Base-by-base conservation (phyloP, 2,888 invertebrate genomes). In the Phengaris arion region DNA sequence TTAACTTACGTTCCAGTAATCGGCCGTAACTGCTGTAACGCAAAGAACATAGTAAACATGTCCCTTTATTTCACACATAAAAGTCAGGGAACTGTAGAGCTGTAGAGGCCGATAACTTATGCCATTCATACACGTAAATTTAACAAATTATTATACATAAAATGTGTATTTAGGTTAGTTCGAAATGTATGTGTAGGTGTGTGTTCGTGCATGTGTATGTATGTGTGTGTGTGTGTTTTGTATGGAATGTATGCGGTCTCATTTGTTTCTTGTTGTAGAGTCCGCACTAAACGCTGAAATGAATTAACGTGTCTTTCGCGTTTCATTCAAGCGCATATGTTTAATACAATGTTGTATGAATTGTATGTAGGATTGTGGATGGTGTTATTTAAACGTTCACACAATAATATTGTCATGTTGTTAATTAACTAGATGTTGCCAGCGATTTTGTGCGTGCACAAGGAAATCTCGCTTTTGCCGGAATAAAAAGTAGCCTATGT, bases 111-210 rank as follows among this genome's bases (percentile, higher is more conserved):
- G 22, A 22, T 22, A 8, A 22, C 59, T 59, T 15, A 15, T 59
- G 59, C 59, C 22, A 22, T 59, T 59, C 59, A 59, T 59, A 22
- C 59, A 59, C 22, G 59, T 59, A 59, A 59, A 59, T 59, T 59
- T 22, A 59, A 59, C 76, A 59, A 15, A 52, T 70, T 51, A 64
- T 22, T 68, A 45, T 51, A 68, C 64, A 46, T 52, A 51, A 74
- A 73, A 64, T 51, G 74, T 68, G 59, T 74, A 74, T 68, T 74
- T 68, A 74, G 51, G 68, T 64, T 51, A 74, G 59, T 57, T 22
- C 64, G 64, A 48, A 22, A n/a, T 15, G 59, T 22, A 15, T 22
- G 22, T 59, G 59, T 8, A 59, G 22, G 59, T 59, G 22, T 22
- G 54, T 51, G 12, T 10, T 6, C 15, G n/a, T 22, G 22, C 22